Percentiles rank a stretch among this genome's conserved stretches.
Evolutionary conservation across 1,140 invertebrate species (phyloP).

Genomic region (Neodiprion fabricii): DNA sequence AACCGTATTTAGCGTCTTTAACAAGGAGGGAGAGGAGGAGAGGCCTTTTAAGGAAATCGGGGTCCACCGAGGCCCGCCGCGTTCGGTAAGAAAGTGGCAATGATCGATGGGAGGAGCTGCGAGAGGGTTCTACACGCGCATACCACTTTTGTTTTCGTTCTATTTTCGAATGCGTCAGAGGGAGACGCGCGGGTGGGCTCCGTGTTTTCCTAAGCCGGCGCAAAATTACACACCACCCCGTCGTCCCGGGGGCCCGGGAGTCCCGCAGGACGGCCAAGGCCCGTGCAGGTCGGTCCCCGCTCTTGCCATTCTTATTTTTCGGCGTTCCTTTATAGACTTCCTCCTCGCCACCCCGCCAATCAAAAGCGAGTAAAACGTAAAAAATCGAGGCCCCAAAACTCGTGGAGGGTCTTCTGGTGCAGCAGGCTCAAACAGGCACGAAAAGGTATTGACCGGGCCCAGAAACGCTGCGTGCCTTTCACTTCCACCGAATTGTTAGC

Average conservation of each 20-base stretch:
- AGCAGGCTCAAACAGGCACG: slow-evolving; percentile 32
- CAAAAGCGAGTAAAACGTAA: slow-evolving; percentile 58
- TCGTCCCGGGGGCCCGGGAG: neutral
- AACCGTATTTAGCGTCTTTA: neutral
- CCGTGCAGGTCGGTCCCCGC: slow-evolving; percentile 2
- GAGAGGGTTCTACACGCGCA: neutral
- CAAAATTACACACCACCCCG: slow-evolving; percentile 63
- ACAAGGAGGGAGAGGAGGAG: neutral
- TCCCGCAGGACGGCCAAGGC: neutral
- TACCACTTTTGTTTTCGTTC: slow-evolving; percentile 29
- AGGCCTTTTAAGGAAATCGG: neutral
- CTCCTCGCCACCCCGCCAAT: slow-evolving; percentile 46
- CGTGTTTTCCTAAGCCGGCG: slow-evolving; percentile 63
- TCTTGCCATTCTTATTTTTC: slow-evolving; percentile 53
- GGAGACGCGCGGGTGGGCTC: slow-evolving; percentile 61
- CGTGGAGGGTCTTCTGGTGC: slow-evolving; percentile 51
- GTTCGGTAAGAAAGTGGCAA: slow-evolving; percentile 4
- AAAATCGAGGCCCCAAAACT: slow-evolving; percentile 48
- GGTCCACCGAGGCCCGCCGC: neutral
- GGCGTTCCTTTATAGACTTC: slow-evolving; percentile 53
- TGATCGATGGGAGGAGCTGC: slow-evolving; percentile 6
- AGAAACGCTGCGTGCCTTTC: neutral
- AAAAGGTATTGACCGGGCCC: slow-evolving; percentile 50
- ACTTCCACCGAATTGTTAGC: neutral
- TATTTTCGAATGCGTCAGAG: slow-evolving; percentile 59